Percentiles rank a stretch among this genome's conserved stretches.
Conservation (phyloP, 2,113 vertebrate species). For the Epinephelus cyanopodus region DNA sequence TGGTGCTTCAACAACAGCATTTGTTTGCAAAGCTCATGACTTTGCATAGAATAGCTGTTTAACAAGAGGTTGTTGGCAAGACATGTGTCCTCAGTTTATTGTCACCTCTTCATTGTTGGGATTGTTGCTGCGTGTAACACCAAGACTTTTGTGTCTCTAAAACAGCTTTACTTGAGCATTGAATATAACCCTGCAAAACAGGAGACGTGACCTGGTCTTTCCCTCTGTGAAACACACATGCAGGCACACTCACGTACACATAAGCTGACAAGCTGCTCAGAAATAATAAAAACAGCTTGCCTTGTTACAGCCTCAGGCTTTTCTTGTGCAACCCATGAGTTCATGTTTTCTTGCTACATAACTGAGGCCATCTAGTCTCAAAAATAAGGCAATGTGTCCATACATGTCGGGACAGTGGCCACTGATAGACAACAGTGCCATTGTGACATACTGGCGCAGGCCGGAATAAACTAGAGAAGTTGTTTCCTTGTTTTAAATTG, state of each 20-base stretch:
- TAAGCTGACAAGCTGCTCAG: not conserved
- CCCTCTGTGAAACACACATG: not conserved
- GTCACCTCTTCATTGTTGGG: slow-evolving; percentile 19
- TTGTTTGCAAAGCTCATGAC: not conserved
- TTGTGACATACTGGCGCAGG: not conserved
- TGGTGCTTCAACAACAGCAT: slow-evolving; percentile 31
- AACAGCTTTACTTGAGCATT: not conserved
- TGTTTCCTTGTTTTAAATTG: not conserved
- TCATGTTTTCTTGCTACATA: not conserved
- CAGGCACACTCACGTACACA: not conserved
- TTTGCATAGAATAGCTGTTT: slow-evolving; percentile 17
- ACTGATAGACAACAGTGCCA: not conserved
- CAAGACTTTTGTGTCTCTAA: slow-evolving; percentile 21
- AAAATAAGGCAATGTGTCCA: too few species aligned
- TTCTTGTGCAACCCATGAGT: slow-evolving; percentile 13
- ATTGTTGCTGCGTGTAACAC: slow-evolving; percentile 1
- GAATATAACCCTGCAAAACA: not conserved
- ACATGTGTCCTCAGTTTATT: not conserved
- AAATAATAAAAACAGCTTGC: slow-evolving; percentile 16
- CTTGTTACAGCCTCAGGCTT: slow-evolving; percentile 1
- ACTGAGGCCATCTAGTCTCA: not conserved
- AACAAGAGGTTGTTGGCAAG: not conserved
- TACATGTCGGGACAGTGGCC: not conserved
- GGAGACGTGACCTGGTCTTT: slow-evolving; percentile 2
- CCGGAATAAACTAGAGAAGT: not conserved